Evolutionary conservation across 2,888 invertebrate genomes (phyloP), one percentile per base, ranked within the genome.

Genomic region (Panopea generosa): DNA sequence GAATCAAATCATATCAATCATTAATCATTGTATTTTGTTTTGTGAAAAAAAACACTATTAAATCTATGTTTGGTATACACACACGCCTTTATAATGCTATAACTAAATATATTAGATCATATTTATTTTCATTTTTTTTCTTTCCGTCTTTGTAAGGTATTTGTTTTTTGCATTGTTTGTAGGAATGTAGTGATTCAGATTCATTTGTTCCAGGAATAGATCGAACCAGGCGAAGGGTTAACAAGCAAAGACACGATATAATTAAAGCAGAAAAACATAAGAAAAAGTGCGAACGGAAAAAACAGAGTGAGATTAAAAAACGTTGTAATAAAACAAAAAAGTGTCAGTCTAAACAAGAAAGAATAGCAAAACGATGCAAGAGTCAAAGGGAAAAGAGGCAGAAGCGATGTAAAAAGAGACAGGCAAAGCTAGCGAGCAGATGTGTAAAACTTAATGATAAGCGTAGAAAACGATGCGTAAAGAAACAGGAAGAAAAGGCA

Each of bases 261-360:
- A 4, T 33, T 7, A 33, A 33, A 33, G 4, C 11, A 33, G 11
- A 26, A 16, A 22, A 47, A 4, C 24, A 52, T 18, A 49, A 9
- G 45, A 40, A 49, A 22, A 60, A 57, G 38, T 79, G 78, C 60
- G 65, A 63, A 20, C 61, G 53, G 38, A 16, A 47, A 52, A 69
- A 70, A 29, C 45, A 53, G 29, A 53, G 59, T 29, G 55, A 74
- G 29, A 57, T 78, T 14, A 56, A 68, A 59, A 74, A 78, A 61
- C 60, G 67, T 9, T 78, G 78, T 67, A 62, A 49, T 47, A 70
- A 74, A 67, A 59, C 38, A 29, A 74, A 78, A 70, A 61, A 57
- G 27, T 78, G 74, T 43, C 73, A 74, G 59, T 55, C 67, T 7
- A 74, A 71, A 62, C 57, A 74, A 55, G 67, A 67, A 14, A 27